Evolutionary conservation across 1,140 invertebrate genomes (phyloP).

Genomic region (Bombus soroeensis): DNA sequence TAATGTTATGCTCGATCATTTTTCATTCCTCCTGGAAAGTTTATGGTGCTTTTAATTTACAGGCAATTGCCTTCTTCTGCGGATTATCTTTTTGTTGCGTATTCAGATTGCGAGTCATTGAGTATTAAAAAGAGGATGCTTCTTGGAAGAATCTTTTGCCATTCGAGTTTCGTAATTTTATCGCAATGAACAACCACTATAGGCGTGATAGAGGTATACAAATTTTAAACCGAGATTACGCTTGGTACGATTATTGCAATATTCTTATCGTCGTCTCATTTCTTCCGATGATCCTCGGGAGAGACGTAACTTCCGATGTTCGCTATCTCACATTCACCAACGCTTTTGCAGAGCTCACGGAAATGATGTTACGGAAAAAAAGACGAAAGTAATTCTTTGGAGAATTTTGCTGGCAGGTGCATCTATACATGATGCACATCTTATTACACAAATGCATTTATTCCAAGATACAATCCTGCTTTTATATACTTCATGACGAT

Average conservation of each 20-base stretch:
- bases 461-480: neutral
- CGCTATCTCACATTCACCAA: neutral
- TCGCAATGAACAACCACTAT: neutral
- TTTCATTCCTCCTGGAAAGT: neutral
- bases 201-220: neutral
- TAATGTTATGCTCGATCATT: neutral
- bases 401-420: neutral
- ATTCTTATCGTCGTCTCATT: neutral
- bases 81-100: neutral
- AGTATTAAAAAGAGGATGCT: neutral
- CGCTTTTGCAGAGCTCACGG: accelerated
- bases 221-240: neutral
- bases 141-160: neutral
- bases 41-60: neutral
- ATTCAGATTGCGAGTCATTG: neutral
- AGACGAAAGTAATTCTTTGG: neutral
- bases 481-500: neutral
- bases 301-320: neutral
- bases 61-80: neutral
- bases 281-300: no score
- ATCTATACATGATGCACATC: no score
- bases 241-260: neutral
- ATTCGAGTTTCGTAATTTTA: neutral
- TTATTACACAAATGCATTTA: neutral
- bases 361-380: neutral